A percentile compares a stretch with the other conserved stretches of the same genome.
Conservation (phyloP, 2,888 invertebrate species). For the Pachymerium ferrugineum region DNA sequence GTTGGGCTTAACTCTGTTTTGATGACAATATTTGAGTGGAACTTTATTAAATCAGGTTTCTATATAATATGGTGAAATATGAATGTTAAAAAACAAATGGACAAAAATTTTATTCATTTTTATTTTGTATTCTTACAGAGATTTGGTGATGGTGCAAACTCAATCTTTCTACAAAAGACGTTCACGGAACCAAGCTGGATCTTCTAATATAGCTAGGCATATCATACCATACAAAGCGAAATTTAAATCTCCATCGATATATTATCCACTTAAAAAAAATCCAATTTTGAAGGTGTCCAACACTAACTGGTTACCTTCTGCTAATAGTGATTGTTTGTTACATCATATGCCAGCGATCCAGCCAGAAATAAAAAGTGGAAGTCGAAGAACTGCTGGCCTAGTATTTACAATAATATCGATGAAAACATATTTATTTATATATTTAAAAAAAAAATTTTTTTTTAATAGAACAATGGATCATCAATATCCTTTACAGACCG, state of each 20-base stretch:
- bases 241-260: too few species aligned
- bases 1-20: neutral
- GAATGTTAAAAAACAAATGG: neutral
- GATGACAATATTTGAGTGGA: too few species aligned
- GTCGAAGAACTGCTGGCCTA: neutral
- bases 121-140: neutral
- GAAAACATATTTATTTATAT: neutral
- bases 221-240: too few species aligned
- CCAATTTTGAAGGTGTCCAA: too few species aligned
- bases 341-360: conserved; percentile 3
- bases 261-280: neutral
- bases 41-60: too few species aligned
- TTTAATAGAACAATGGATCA: neutral
- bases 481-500: neutral
- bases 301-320: neutral
- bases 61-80: too few species aligned
- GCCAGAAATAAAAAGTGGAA: neutral
- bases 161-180: neutral
- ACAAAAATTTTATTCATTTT: neutral
- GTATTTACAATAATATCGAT: neutral
- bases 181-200: too few species aligned
- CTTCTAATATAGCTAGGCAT: too few species aligned
- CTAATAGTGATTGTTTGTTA: neutral
- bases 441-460: neutral
- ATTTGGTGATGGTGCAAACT: neutral